Base-by-base conservation (phyloP, 1,140 invertebrate genomes). In the Hyposmocoma kahamanoa region DNA sequence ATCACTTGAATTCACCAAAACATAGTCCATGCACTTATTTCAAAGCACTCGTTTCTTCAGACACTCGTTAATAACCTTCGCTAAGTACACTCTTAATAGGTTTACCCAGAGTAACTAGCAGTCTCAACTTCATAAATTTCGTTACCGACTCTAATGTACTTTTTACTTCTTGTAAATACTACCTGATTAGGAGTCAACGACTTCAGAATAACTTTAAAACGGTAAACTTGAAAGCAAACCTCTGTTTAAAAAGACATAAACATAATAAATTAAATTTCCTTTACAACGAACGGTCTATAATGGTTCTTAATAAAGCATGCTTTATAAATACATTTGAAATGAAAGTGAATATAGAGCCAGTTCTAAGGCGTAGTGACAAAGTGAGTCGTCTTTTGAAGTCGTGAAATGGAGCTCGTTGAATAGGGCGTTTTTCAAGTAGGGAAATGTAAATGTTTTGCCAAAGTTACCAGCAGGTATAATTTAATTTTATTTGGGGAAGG, bases 401-500 rank as follows among this genome's bases (percentile, higher is more conserved):
- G 30, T 61, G 58, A 61, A 66, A 67, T 50, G 58, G 52, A 59
- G 50, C 64, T 59, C 49, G 59, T 59, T 57, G 60, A 62, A 56
- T 63, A 62, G 47, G 34, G 32, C 64, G 53, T 71, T 76, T 76
- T 68, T 71, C 61, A 61, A 67, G 62, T 41, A 67, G 55, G 42
- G 53, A 67, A 75, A 71, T 67, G 58, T 74, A 72, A 79, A 75
- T 73, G 62, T 75, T 68, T 74, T 62, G 56, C 47, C 59, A 48
- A 72, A 71, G 68, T 67, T 66, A 50, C 62, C 61, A 62, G 60
- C 71, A 70, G 65, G 72, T 77, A 72, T 72, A 81, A 78, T 76
- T 78, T 72, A 71, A 78, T 76, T 78, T 76, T 59, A 69, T 75
- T 72, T 64, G 54, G 65, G 67, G 72, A 55, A 53, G 59, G 56